Conservation (phyloP, 1,140 invertebrate species). For the Meteorus sp. region DNA sequence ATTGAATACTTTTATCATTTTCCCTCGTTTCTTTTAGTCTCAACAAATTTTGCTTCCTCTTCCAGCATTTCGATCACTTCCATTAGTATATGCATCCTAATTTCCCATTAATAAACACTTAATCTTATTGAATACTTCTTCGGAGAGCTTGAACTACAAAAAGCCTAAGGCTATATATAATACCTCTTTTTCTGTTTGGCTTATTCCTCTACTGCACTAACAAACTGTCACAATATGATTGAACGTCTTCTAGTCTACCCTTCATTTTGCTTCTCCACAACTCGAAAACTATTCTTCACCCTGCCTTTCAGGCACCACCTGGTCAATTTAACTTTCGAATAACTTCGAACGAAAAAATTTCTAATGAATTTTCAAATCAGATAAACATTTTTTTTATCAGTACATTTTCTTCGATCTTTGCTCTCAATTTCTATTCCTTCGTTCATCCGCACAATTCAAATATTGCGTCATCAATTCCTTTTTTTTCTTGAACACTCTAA, state of each 20-base stretch:
- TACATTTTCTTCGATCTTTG: too few relatives aligned
- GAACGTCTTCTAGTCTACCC: too few relatives aligned
- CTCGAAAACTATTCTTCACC: too few relatives aligned
- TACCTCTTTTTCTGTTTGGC: too few relatives aligned
- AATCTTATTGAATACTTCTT: conserved; percentile 16
- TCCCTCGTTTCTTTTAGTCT: conserved; percentile 10
- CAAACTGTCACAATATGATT: too few relatives aligned
- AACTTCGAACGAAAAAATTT: too few relatives aligned
- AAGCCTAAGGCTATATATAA: conserved; percentile 7
- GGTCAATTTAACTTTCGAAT: too few relatives aligned
- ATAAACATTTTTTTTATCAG: too few relatives aligned
- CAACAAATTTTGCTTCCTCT: conserved; percentile 1
- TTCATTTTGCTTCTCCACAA: too few relatives aligned
- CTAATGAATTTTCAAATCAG: too few relatives aligned
- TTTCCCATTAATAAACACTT: conserved; percentile 11
- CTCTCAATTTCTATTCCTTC: not conserved
- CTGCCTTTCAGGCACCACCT: too few relatives aligned
- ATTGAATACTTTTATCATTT: conserved; percentile 33
- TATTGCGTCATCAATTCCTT: conserved; percentile 30
- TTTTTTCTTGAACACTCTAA: not conserved
- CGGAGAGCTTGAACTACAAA: conserved; percentile 18
- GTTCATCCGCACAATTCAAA: too few relatives aligned
- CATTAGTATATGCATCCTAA: conserved; percentile 12
- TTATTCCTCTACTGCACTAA: not conserved
- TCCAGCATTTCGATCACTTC: not conserved